Base-by-base conservation (phyloP, 2,113 vertebrate genomes). In the Pachycephala philippinensis region DNA sequence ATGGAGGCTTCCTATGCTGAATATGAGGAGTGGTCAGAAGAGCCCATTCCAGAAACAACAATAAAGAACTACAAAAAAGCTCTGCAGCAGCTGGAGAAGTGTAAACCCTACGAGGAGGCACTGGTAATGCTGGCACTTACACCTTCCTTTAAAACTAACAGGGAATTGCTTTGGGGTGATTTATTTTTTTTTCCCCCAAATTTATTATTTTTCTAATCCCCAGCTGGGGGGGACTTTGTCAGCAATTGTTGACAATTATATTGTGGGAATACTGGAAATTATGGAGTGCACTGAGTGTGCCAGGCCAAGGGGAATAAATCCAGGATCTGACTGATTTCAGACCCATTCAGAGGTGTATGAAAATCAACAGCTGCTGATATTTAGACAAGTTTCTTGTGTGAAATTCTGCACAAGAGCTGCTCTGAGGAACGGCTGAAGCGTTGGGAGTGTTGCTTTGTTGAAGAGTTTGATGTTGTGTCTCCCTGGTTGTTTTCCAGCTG, bases 11-110 rank as follows among this genome's bases (percentile, higher is more conserved):
- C 99, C 0, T 99, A 98, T 63, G 98, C 98, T 13, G 99, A 99
- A 78, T 99, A 99, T 37, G 98, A 99, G 57, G 99, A 99, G 45
- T 99, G 99, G 99, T 98, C 99, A 5, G 99, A 99, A 31, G 97
- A 98, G 7, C 98, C 98, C 0, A 97, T 99, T 18, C 90, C 98
- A 6, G 99, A 99, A 47, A 80, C 95, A 0, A 98, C 98, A 15
- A 50, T 96, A 8, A 98, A 98, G 93, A 99, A n/a, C 86, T 99
- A 99, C 92, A 98, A 97, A 95, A 99, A 98, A 65, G 98, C 99
- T 7, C 80, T 99, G 0, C 98, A 98, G 97, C 99, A 99, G 86
- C 35, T 99, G 98, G 98, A 98, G 91, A 99, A 98, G 71, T 98
- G 97, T 69, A 99, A 98, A 84, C 97, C 98, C 4, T 98, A 98